A percentile compares a stretch with the other conserved stretches of the same genome.
Evolutionary conservation across 2,113 vertebrate species (phyloP).

Genomic region (Equus quagga): DNA sequence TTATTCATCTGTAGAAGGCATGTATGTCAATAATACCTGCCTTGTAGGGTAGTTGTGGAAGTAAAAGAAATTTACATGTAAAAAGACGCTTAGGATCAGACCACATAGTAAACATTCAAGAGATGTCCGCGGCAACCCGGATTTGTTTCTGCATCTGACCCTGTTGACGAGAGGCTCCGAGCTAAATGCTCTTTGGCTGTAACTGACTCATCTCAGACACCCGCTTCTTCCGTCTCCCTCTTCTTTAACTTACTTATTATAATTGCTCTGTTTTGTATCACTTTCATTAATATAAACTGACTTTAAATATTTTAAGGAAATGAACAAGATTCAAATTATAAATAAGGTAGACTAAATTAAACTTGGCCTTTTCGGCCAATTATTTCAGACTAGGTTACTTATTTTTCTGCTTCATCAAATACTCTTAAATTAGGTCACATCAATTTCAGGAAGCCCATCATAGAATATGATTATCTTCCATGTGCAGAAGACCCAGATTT

Average conservation of each 20-base stretch:
- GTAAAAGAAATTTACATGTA: not conserved
- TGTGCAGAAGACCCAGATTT: not conserved
- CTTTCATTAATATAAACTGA: not conserved
- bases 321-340: not conserved
- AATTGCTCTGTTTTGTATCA: not conserved
- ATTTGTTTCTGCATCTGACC: not conserved
- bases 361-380: not conserved
- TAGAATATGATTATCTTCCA: not conserved
- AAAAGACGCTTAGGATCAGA: not conserved
- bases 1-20: not conserved
- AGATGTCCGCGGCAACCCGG: not conserved
- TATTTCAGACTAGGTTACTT: slow-evolving; percentile 7
- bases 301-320: slow-evolving; percentile 26
- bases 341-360: not conserved
- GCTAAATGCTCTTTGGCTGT: not conserved
- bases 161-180: not conserved
- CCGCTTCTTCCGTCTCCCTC: not conserved
- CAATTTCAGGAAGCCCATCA: not conserved
- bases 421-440: not conserved
- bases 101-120: not conserved
- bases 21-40: not conserved
- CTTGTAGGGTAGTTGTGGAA: not conserved
- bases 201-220: not conserved
- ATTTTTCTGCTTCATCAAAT: not conserved
- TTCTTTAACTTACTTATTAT: not conserved